Percentiles rank a stretch among this genome's conserved stretches.
These are phyloP conservation scores for Erebia palarica DNA, from an alignment of 2,888 invertebrate genomes.

Conservation along the genomic window DNA sequence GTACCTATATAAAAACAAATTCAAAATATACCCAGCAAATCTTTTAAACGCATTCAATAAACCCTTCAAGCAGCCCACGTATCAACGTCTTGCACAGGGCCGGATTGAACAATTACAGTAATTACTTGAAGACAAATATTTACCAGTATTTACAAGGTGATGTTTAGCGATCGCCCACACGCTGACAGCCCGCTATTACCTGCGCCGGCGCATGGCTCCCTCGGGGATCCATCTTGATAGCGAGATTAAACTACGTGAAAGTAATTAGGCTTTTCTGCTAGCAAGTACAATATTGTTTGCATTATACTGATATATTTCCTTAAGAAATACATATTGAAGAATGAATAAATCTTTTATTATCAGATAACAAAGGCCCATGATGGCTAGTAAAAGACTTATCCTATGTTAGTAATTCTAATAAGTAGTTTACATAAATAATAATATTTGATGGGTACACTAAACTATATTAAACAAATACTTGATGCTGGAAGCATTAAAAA, in stretches of 20 bases:
- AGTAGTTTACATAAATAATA: too few species aligned
- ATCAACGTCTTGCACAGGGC: conserved; percentile 40
- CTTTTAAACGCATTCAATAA: conserved; percentile 36
- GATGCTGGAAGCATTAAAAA: too few species aligned
- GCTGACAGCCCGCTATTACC: conserved; percentile 69
- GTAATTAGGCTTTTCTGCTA: conserved; percentile 42
- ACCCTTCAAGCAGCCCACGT: conserved; percentile 38
- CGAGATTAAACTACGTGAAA: conserved; percentile 44
- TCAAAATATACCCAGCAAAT: conserved; percentile 17
- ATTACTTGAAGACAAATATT: conserved; percentile 78
- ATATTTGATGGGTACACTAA: too few species aligned
- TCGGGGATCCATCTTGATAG: conserved; percentile 52
- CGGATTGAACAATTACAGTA: conserved; percentile 58
- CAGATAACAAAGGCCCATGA: too few species aligned
- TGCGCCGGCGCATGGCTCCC: conserved; percentile 55
- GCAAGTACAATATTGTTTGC: conserved; percentile 34
- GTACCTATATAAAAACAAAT: conserved; percentile 1
- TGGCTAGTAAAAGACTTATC: too few species aligned
- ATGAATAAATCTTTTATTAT: too few species aligned
- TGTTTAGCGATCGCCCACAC: conserved; percentile 73
- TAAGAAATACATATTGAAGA: too few species aligned
- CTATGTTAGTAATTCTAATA: too few species aligned
- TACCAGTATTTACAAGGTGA: conserved; percentile 68
- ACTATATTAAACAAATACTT: too few species aligned
- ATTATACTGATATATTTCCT: neutral